A percentile compares a stretch with the other conserved stretches of the same genome.
Evolutionary conservation across 2,113 vertebrate species (phyloP).

Genomic region (Tragelaphus imberbis): DNA sequence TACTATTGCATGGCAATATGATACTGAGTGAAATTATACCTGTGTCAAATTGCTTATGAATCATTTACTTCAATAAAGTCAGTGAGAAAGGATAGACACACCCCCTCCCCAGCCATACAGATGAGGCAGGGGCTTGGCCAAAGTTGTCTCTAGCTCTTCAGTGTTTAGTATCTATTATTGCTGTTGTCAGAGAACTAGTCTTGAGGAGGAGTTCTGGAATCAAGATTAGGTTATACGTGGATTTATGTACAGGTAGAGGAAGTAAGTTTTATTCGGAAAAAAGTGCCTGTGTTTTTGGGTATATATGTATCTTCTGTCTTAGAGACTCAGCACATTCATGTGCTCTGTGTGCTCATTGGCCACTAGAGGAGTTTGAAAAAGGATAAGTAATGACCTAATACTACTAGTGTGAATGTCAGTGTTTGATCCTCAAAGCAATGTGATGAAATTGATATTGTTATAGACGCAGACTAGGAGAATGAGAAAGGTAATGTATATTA

Average conservation of each 20-base stretch:
- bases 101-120: background rate
- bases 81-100: background rate
- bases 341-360: background rate
- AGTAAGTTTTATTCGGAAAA: background rate
- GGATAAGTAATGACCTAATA: background rate
- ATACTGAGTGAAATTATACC: background rate
- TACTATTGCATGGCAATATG: background rate
- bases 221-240: background rate
- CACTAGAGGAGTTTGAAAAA: background rate
- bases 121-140: background rate
- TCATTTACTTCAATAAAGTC: background rate
- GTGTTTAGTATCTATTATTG: background rate
- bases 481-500: background rate
- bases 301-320: background rate
- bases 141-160: background rate
- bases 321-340: background rate
- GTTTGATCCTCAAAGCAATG: background rate
- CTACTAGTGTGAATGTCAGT: background rate
- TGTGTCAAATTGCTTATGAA: constrained; percentile 21
- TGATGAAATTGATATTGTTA: background rate
- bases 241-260: background rate
- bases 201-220: background rate
- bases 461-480: background rate
- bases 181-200: background rate
- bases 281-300: background rate